These are phyloP conservation scores for Pterostichus niger DNA, from an alignment of 2,888 invertebrate species.

Conservation along the genomic window DNA sequence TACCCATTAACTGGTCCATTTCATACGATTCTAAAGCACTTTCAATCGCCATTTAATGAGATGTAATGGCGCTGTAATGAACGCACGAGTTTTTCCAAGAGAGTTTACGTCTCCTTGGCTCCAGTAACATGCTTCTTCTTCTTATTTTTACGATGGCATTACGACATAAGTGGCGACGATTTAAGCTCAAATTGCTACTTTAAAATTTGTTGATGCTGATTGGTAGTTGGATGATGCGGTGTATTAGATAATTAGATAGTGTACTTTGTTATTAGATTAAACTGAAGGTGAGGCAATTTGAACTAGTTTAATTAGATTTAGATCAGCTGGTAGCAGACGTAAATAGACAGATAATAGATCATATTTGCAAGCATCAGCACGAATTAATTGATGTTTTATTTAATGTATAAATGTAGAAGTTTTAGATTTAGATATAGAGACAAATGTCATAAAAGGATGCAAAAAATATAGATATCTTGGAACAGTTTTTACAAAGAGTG, in stretches of 20 bases:
- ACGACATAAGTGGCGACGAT: conserved; percentile 22
- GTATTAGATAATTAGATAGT: conserved; percentile 24
- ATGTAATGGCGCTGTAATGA: conserved; percentile 27
- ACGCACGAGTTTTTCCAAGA: conserved; percentile 1
- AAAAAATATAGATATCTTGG: too few relatives aligned
- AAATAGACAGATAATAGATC: too few relatives aligned
- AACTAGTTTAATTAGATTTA: not conserved
- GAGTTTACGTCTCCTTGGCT: not conserved
- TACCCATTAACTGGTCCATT: conserved; percentile 10
- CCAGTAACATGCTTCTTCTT: not conserved
- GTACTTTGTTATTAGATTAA: conserved; percentile 17
- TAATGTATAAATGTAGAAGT: too few relatives aligned
- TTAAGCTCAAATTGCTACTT: conserved; percentile 21
- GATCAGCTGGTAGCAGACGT: too few relatives aligned
- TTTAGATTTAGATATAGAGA: too few relatives aligned
- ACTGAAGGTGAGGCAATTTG: not conserved
- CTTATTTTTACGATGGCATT: not conserved
- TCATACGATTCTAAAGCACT: not conserved
- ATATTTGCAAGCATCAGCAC: too few relatives aligned
- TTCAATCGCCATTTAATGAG: conserved; percentile 24
- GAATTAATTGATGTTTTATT: too few relatives aligned
- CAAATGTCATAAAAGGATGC: too few relatives aligned
- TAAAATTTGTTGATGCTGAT: conserved; percentile 37
- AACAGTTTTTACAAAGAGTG: too few relatives aligned
- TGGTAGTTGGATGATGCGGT: conserved; percentile 6